Conservation (phyloP, 2,888 invertebrate genomes). For the Lissocephala sabroskyi region DNA sequence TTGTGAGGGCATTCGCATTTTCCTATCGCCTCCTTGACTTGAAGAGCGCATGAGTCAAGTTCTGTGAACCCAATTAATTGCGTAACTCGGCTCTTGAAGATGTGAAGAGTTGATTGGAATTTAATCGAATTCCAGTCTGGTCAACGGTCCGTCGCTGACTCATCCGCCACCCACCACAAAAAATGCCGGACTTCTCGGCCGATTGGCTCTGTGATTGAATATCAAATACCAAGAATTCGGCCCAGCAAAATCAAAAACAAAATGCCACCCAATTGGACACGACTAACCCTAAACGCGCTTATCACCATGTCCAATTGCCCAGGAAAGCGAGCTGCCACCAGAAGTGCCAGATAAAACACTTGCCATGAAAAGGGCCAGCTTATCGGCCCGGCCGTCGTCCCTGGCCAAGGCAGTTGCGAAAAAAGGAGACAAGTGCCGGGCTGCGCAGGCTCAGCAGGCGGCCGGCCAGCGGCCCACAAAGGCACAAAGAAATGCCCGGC, state of each 20-base stretch:
- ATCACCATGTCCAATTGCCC: slow-evolving; percentile 56
- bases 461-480: neutral
- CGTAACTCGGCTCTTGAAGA: too few relatives aligned
- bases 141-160: too few relatives aligned
- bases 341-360: slow-evolving; percentile 57
- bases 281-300: slow-evolving; percentile 24
- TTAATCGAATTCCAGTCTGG: too few relatives aligned
- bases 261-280: slow-evolving; percentile 40
- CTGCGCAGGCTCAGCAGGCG: neutral
- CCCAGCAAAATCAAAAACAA: too few relatives aligned
- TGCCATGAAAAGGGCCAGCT: slow-evolving; percentile 13
- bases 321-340: slow-evolving; percentile 12
- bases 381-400: slow-evolving; percentile 17
- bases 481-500: neutral
- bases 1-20: too few relatives aligned
- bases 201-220: too few relatives aligned
- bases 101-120: too few relatives aligned
- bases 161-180: too few relatives aligned
- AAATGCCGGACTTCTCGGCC: too few relatives aligned
- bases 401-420: slow-evolving; percentile 30
- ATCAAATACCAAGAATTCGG: slow-evolving; percentile 13
- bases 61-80: too few relatives aligned
- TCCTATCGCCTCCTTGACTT: too few relatives aligned
- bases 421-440: slow-evolving; percentile 11
- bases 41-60: too few relatives aligned